Conservation (phyloP, 2,888 invertebrate genomes). For the Altica lythri region DNA sequence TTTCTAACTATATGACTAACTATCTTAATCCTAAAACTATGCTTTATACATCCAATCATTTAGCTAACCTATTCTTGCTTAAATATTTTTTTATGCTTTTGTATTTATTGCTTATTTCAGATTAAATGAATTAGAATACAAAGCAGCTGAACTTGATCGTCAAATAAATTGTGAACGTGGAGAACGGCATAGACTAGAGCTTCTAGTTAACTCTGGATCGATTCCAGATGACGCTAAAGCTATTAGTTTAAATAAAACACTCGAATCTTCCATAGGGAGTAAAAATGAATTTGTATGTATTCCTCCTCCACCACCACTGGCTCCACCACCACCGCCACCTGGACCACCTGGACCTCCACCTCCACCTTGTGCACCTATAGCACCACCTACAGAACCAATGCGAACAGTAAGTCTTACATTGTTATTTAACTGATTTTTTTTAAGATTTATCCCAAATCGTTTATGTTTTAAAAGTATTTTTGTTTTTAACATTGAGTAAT, state of each 20-base stretch:
- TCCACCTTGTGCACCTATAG: conserved; percentile 64
- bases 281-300: conserved; percentile 48
- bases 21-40: too few relatives aligned
- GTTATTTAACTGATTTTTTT: too few relatives aligned
- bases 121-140: conserved; percentile 63
- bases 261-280: conserved; percentile 40
- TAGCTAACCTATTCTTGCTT: too few relatives aligned
- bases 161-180: conserved; percentile 76
- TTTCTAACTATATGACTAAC: too few relatives aligned
- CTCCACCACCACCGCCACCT: conserved; percentile 63
- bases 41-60: too few relatives aligned
- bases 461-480: too few relatives aligned
- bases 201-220: conserved; percentile 86
- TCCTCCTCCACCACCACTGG: conserved; percentile 53
- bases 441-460: too few relatives aligned
- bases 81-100: too few relatives aligned
- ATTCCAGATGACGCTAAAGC: conserved; percentile 93
- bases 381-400: conserved; percentile 65
- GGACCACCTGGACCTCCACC: conserved; percentile 65
- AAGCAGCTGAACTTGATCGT: conserved; percentile 58
- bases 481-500: too few relatives aligned
- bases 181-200: conserved; percentile 81
- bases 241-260: conserved; percentile 55
- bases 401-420: too few relatives aligned
- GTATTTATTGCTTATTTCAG: conserved; percentile 18